A percentile compares a stretch with the other conserved stretches of the same genome.
phyloP scores from a whole-genome alignment of 2,113 vertebrate genomes.

The Coptodon bakossiorum region DNA sequence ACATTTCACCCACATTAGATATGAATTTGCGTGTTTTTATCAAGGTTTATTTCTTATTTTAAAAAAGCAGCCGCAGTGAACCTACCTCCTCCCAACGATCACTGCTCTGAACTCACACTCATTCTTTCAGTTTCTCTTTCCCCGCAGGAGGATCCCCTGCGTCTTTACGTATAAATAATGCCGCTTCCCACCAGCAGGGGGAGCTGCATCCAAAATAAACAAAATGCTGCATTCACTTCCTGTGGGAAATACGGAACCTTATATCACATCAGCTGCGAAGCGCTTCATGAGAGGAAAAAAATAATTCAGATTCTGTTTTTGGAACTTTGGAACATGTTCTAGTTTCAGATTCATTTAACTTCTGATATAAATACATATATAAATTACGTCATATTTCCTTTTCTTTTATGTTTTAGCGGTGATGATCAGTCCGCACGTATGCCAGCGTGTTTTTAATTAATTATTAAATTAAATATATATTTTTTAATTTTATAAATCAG shows the following conservation, averaged over 20 bases:
- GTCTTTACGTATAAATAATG: background rate
- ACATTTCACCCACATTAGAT: background rate
- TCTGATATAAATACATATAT: background rate
- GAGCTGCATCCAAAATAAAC: background rate
- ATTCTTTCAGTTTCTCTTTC: constrained; percentile 44
- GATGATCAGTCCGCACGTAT: fast-evolving
- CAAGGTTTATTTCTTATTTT: background rate
- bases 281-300: background rate
- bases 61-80: fast-evolving
- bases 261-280: background rate
- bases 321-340: background rate
- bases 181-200: background rate
- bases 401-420: fast-evolving
- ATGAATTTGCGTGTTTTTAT: fast-evolving
- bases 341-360: background rate
- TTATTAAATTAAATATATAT: fast-evolving
- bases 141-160: fast-evolving
- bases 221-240: background rate
- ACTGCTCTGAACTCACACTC: fast-evolving
- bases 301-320: fast-evolving
- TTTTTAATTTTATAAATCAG: background rate
- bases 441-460: background rate
- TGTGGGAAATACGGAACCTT: background rate
- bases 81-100: background rate
- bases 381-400: fast-evolving